These are phyloP conservation scores for Pissodes strobi DNA, from an alignment of 1,140 invertebrate species.

Conservation along the genomic window DNA sequence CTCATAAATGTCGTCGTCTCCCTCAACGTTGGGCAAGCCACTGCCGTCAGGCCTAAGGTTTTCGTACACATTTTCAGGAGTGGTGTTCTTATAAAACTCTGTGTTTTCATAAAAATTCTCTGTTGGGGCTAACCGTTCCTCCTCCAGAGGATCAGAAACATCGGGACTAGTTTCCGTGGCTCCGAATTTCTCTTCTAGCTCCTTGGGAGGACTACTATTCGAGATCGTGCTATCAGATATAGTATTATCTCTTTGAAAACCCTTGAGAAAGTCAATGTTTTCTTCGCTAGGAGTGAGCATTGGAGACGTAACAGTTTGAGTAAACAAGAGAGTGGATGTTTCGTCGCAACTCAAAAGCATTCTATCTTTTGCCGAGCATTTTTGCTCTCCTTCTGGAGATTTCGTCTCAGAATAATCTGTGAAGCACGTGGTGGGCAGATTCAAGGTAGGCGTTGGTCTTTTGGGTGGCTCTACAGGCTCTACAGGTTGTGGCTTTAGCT, in stretches of 20 bases:
- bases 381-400: constrained; percentile 33
- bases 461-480: neutral
- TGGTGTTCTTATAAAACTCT: constrained; percentile 28
- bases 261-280: constrained; percentile 55
- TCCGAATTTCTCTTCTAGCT: constrained; percentile 22
- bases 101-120: constrained; percentile 43
- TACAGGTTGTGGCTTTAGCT: constrained; percentile 1
- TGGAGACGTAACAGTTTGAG: constrained; percentile 54
- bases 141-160: constrained; percentile 16
- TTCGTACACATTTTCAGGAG: constrained; percentile 42
- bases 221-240: constrained; percentile 24
- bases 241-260: constrained; percentile 44
- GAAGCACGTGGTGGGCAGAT: constrained; percentile 36
- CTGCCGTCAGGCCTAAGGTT: constrained; percentile 32
- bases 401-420: constrained; percentile 37
- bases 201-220: constrained; percentile 24
- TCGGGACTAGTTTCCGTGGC: constrained; percentile 15
- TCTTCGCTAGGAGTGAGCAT: constrained; percentile 56
- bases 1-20: constrained; percentile 27
- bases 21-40: constrained; percentile 9
- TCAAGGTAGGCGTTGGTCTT: constrained; percentile 14
- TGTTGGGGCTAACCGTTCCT: constrained; percentile 9
- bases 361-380: constrained; percentile 49
- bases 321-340: constrained; percentile 51
- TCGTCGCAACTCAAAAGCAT: constrained; percentile 53